Conservation (phyloP, 2,797 vertebrate species). For the Calcarius lapponicus region DNA sequence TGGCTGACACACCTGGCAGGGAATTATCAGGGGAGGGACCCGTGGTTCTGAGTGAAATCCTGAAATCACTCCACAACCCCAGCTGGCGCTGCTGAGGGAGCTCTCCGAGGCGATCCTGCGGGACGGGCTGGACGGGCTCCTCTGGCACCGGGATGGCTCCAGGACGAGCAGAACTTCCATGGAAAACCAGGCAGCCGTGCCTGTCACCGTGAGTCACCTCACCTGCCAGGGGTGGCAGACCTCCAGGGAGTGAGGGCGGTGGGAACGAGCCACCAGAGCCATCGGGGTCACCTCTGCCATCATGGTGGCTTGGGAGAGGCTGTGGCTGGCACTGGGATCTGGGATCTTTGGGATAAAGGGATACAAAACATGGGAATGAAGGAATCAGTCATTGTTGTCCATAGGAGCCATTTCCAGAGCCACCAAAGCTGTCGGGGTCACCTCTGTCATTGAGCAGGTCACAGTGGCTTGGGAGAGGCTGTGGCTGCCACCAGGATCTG, state of each 20-base stretch:
- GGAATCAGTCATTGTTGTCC: not conserved
- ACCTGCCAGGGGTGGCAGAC: not conserved
- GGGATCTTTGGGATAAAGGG: not conserved
- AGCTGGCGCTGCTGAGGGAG: conserved; percentile 86
- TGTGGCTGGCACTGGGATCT: fast-evolving
- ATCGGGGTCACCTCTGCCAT: not conserved
- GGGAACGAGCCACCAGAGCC: not conserved
- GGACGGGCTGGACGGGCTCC: conserved; percentile 81
- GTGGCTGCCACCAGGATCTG: fast-evolving
- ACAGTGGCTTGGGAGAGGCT: not conserved
- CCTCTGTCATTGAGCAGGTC: not conserved
- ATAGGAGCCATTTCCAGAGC: not conserved
- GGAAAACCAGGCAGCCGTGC: conserved; percentile 71
- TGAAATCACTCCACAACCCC: not conserved
- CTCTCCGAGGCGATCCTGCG: conserved; percentile 82
- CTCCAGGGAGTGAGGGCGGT: not conserved
- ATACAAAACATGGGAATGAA: not conserved
- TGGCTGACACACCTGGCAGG: too few species aligned
- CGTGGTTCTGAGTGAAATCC: too few species aligned
- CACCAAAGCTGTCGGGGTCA: not conserved
- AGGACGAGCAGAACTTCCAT: conserved; percentile 60
- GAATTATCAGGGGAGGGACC: too few species aligned
- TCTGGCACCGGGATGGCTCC: conserved; percentile 69
- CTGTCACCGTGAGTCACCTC: conserved; percentile 67
- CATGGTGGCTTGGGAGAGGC: not conserved